Percentiles rank a stretch among this genome's conserved stretches.
These are phyloP conservation scores for Pangasius larnaudii DNA, from an alignment of 2,797 vertebrate genomes.

Conservation along the genomic window DNA sequence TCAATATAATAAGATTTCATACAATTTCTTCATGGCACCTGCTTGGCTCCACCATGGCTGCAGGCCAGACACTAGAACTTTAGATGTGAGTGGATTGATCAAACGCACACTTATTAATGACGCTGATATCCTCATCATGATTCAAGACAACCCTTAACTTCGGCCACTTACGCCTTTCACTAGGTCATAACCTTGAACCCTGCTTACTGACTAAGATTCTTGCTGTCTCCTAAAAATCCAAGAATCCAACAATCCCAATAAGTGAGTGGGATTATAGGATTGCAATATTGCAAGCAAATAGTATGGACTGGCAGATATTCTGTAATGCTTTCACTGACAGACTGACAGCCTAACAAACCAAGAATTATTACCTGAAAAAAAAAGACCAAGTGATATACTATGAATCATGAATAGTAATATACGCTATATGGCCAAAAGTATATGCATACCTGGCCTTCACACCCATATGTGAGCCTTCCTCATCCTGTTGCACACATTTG, in stretches of 20 bases:
- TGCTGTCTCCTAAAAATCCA: background rate
- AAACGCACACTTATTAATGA: conserved; percentile 35
- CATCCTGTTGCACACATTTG: background rate
- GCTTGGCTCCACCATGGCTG: conserved; percentile 18
- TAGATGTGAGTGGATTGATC: conserved; percentile 37
- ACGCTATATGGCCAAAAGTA: background rate
- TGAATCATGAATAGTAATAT: no score
- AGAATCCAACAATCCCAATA: background rate
- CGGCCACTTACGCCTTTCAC: background rate
- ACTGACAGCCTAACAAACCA: background rate
- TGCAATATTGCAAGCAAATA: background rate
- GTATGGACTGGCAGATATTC: background rate
- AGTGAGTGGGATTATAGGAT: background rate
- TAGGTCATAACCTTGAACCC: conserved; percentile 6
- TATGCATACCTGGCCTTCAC: background rate
- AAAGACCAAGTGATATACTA: background rate
- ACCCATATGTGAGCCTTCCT: background rate
- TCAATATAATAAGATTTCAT: background rate
- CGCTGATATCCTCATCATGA: conserved; percentile 25
- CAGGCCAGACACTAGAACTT: conserved; percentile 23
- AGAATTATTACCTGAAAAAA: background rate
- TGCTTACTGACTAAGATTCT: background rate
- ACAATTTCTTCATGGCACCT: conserved; percentile 32
- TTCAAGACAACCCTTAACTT: background rate
- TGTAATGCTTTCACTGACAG: background rate